phyloP scores from a whole-genome alignment of 2,888 invertebrate genomes.

The Crepidodera aurea region DNA sequence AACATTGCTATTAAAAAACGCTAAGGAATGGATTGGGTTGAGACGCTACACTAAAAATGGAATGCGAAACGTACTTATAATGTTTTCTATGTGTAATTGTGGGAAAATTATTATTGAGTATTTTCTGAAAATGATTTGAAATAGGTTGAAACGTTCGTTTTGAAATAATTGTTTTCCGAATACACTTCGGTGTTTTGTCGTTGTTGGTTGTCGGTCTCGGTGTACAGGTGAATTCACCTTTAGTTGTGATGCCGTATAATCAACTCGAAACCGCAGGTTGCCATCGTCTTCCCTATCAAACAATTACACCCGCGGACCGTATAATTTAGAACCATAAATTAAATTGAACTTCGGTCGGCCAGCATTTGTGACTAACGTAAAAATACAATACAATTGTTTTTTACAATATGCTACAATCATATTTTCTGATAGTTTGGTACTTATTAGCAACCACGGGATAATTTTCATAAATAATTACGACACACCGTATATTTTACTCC shows the following conservation, averaged over 20 bases:
- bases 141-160: no score
- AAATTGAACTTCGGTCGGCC: slow-evolving; percentile 55
- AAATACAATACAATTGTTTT: slow-evolving; percentile 46
- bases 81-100: no score
- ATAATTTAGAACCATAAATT: slow-evolving; percentile 61
- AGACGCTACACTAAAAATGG: no score
- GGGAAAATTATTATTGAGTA: no score
- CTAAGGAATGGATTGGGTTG: no score
- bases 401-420: slow-evolving; percentile 41
- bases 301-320: slow-evolving; percentile 60
- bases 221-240: slow-evolving; percentile 30
- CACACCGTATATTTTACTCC: slow-evolving; percentile 33
- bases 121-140: background rate
- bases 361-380: slow-evolving; percentile 46
- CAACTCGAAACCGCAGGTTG: slow-evolving; percentile 49
- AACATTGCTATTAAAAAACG: no score
- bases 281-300: slow-evolving; percentile 50
- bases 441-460: slow-evolving; percentile 41
- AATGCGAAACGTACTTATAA: no score
- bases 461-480: slow-evolving; percentile 42
- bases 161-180: background rate
- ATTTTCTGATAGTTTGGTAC: slow-evolving; percentile 42
- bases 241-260: slow-evolving; percentile 43
- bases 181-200: background rate
- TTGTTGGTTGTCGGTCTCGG: slow-evolving; percentile 11